Base-by-base conservation (phyloP, 2,113 vertebrate species). In the Lagenorhynchus albirostris region DNA sequence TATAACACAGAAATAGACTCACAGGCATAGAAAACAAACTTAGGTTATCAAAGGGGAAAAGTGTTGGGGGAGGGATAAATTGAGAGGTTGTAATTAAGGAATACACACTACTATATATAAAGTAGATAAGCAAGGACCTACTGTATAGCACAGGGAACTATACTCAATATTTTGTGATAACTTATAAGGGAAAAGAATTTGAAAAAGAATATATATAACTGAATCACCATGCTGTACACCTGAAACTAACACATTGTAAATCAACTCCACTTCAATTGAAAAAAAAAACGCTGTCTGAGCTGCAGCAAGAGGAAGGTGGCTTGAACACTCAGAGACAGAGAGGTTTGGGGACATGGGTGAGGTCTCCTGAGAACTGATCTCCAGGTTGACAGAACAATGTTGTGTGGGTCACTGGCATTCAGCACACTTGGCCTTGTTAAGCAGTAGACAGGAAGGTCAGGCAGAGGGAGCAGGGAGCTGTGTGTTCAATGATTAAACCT, bases 321-420 rank as follows among this genome's bases (percentile, higher is more conserved):
- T 47, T 21, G 26, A 53, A 38, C 25, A 1, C 2, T 58, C 3
- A 6, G 31, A 20, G 47, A 74, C 23, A 25, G 29, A 41, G 36
- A 25, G 41, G 9, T 33, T 1, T n/a, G 47, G 17, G 29, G 21
- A 33, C 1, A 1, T 0, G 25, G 29, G n/a, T 0, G 1, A 41
- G 10, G 26, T 0, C 25, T 31, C 53, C 17, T 23, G 18, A 4
- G 26, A 36, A 0, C 10, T 44, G 77, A 8, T 12, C 15, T 7
- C n/a, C 44, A 41, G 41, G 88, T 36, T 26, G 73, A 86, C 25
- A 84, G 93, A 94, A 14, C 18, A 0, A 41, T 26, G 89, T 65
- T 1, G 1, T 20, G 21, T 5, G 33, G 79, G 92, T 81, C n/a
- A 1, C n/a, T 13, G 3, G 1, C 15, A 63, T 73, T 44, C 89